A percentile compares a stretch with the other conserved stretches of the same genome.
Evolutionary conservation across 2,113 vertebrate species (phyloP).

Genomic region (Uropsilus gracilis): DNA sequence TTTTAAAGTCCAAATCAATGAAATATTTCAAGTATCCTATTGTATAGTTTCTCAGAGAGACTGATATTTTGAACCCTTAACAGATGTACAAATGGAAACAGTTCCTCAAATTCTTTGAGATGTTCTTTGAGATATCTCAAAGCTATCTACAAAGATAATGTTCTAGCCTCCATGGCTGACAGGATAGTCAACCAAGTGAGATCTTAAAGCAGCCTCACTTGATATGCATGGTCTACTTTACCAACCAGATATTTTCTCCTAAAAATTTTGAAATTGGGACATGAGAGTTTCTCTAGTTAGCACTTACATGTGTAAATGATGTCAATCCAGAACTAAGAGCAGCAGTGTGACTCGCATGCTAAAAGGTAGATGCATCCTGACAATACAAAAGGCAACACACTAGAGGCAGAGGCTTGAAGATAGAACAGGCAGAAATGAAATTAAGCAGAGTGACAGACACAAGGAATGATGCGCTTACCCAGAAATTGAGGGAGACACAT

Average conservation of each 20-base stretch:
- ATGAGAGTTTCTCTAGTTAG: background rate
- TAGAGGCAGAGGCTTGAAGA: background rate
- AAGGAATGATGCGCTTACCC: background rate
- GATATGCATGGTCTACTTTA: background rate
- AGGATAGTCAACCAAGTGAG: background rate
- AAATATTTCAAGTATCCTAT: constrained; percentile 27
- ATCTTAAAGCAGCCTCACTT: background rate
- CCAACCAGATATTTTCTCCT: background rate
- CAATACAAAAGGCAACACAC: background rate
- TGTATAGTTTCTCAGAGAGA: constrained; percentile 15
- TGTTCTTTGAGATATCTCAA: too few relatives aligned
- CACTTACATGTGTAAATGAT: background rate
- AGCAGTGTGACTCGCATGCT: background rate
- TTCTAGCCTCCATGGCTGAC: background rate
- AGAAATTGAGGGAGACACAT: background rate
- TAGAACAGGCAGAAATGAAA: background rate
- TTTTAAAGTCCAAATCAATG: constrained; percentile 30
- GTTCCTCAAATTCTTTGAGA: constrained; percentile 10
- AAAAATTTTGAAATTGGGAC: background rate
- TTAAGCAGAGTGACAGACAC: background rate
- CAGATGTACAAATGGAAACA: background rate
- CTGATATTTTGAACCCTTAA: background rate
- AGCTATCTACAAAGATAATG: background rate
- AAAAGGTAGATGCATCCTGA: background rate
- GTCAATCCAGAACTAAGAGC: background rate